phyloP scores from a whole-genome alignment of 2,113 vertebrate genomes.

The Gymnorhina tibicen region DNA sequence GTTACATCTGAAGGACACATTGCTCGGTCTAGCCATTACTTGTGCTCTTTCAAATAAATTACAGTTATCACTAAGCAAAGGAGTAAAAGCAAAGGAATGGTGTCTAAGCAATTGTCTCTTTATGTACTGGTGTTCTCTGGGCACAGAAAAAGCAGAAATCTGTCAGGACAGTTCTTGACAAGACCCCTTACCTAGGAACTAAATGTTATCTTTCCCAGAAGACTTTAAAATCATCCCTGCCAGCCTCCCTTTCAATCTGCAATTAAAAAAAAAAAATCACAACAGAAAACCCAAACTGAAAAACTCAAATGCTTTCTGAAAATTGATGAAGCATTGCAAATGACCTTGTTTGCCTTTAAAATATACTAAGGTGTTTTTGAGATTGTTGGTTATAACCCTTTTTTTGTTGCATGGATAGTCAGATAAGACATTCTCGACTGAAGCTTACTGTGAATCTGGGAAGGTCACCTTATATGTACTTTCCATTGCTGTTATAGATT shows the following conservation, averaged over 20 bases:
- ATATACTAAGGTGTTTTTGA: background rate
- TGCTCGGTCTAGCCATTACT: background rate
- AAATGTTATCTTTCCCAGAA: background rate
- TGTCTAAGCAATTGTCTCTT: background rate
- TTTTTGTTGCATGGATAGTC: background rate
- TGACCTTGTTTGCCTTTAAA: background rate
- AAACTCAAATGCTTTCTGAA: background rate
- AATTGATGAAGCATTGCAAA: background rate
- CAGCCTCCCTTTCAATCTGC: background rate
- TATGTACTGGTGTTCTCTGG: background rate
- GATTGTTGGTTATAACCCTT: background rate
- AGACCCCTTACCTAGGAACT: background rate
- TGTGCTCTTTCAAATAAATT: background rate
- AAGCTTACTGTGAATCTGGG: background rate
- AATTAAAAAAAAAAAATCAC: background rate
- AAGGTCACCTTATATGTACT: conserved; percentile 8
- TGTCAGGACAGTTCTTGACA: background rate
- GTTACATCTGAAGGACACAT: background rate
- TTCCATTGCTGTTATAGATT: conserved; percentile 21
- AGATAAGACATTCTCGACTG: background rate
- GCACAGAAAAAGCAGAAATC: background rate
- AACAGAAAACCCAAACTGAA: background rate
- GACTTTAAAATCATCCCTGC: background rate
- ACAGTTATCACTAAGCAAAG: background rate
- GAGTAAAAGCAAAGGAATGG: background rate